Percentiles rank a stretch among this genome's conserved stretches.
phyloP scores from a whole-genome alignment of 2,888 invertebrate genomes.

The Epinotia bilunana region DNA sequence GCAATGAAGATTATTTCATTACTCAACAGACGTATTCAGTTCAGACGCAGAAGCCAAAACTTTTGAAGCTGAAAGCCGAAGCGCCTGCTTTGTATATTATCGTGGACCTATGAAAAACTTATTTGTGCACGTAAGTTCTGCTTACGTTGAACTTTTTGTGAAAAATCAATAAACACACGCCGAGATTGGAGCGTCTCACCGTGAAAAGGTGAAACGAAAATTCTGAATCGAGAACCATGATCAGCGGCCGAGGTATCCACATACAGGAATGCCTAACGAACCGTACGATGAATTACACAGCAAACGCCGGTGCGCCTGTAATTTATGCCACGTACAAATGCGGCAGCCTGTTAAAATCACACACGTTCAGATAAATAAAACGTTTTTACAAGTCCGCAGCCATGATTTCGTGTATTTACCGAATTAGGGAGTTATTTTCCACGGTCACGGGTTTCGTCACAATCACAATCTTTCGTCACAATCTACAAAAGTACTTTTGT shows the following conservation, averaged over 20 bases:
- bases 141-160: not conserved
- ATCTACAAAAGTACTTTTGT: not conserved
- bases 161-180: conserved; percentile 13
- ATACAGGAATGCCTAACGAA: conserved; percentile 49
- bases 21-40: not conserved
- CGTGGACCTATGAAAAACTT: not conserved
- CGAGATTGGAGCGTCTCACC: conserved; percentile 6
- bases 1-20: too few relatives aligned
- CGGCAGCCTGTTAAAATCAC: conserved; percentile 46
- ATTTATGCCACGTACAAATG: conserved; percentile 47
- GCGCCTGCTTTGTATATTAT: not conserved
- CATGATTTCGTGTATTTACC: conserved; percentile 43
- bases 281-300: conserved; percentile 49
- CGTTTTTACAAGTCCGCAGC: conserved; percentile 43
- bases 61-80: not conserved
- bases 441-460: conserved; percentile 13
- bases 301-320: conserved; percentile 46
- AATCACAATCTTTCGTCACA: too few relatives aligned
- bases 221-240: conserved; percentile 39
- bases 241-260: conserved; percentile 39
- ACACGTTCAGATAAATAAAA: conserved; percentile 47
- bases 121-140: not conserved
- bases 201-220: conserved; percentile 34
- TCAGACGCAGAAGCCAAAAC: not conserved
- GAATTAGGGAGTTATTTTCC: conserved; percentile 36